These are phyloP conservation scores for Acanthochromis polyacanthus DNA, from an alignment of 2,113 vertebrate genomes.

Conservation along the genomic window DNA sequence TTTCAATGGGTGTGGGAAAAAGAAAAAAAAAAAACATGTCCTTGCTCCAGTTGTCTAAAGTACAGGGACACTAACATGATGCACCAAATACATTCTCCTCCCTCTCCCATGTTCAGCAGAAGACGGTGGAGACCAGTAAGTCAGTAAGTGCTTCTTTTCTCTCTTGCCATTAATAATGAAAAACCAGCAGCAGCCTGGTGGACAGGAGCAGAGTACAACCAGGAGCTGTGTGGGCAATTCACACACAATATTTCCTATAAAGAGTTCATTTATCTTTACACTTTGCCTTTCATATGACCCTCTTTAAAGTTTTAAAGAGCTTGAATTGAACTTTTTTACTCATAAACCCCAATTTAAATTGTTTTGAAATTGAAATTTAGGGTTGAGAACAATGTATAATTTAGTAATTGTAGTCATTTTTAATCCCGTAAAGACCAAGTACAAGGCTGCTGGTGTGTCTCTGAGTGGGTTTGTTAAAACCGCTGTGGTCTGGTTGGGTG, in stretches of 20 bases:
- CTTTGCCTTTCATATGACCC: background rate
- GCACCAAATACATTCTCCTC: background rate
- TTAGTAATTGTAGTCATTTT: background rate
- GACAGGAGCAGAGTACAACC: constrained; percentile 17
- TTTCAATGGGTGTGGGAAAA: no score
- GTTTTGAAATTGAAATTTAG: background rate
- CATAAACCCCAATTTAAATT: background rate
- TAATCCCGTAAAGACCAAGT: background rate
- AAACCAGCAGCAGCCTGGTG: constrained; percentile 50
- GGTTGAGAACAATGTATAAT: background rate
- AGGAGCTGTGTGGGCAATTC: constrained; percentile 8
- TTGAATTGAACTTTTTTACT: background rate
- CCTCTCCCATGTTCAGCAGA: constrained; percentile 28
- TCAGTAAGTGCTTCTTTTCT: constrained; percentile 74
- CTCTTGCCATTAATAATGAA: constrained; percentile 79
- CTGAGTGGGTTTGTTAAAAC: constrained; percentile 4
- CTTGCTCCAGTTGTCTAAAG: no score
- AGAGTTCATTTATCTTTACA: background rate
- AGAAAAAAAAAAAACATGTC: no score
- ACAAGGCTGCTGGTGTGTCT: background rate
- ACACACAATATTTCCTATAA: background rate
- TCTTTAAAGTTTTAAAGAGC: background rate
- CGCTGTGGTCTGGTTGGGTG: constrained; percentile 6
- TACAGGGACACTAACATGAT: constrained; percentile 3
- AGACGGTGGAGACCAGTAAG: constrained; percentile 54